Percentiles rank a stretch among this genome's conserved stretches.
phyloP scores from a whole-genome alignment of 2,888 invertebrate genomes.

The Stenoptilia bipunctidactyla region DNA sequence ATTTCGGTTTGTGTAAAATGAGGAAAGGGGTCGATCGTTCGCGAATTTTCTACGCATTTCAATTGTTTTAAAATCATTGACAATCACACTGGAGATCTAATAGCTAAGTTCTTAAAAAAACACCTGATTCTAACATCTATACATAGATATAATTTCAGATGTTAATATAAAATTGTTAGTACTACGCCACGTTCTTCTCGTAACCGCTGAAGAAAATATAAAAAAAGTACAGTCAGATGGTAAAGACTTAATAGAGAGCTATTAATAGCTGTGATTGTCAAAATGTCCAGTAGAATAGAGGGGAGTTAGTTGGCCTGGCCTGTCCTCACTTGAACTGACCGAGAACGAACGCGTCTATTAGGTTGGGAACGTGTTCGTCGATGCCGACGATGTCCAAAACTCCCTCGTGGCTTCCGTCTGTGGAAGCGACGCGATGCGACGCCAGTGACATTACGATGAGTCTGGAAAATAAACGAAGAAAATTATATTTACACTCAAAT shows the following conservation, averaged over 20 bases:
- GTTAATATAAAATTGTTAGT: too few species aligned
- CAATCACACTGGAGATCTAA: constrained; percentile 1
- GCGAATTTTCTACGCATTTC: neutral
- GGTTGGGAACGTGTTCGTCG: constrained; percentile 72
- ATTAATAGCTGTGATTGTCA: too few species aligned
- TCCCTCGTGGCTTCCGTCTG: constrained; percentile 59
- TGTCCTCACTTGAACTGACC: constrained; percentile 57
- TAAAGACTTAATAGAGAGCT: too few species aligned
- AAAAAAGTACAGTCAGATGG: too few species aligned
- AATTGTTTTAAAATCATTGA: too few species aligned
- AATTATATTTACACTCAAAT: too few species aligned
- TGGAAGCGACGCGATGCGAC: constrained; percentile 57
- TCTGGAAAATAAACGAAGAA: constrained; percentile 42
- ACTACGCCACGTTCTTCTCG: too few species aligned
- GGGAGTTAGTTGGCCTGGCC: neutral
- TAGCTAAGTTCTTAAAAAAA: too few species aligned
- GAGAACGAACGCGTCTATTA: constrained; percentile 75
- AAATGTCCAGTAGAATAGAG: too few species aligned
- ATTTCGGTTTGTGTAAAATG: constrained; percentile 34
- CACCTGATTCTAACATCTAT: too few species aligned
- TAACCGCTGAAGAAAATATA: too few species aligned
- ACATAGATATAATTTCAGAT: too few species aligned
- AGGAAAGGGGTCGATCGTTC: constrained; percentile 31
- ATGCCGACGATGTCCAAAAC: constrained; percentile 75
- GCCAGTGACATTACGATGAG: constrained; percentile 72